Evolutionary conservation across 2,888 invertebrate genomes (phyloP), one percentile per base, ranked within the genome.

Genomic region (Epinotia bilunana): DNA sequence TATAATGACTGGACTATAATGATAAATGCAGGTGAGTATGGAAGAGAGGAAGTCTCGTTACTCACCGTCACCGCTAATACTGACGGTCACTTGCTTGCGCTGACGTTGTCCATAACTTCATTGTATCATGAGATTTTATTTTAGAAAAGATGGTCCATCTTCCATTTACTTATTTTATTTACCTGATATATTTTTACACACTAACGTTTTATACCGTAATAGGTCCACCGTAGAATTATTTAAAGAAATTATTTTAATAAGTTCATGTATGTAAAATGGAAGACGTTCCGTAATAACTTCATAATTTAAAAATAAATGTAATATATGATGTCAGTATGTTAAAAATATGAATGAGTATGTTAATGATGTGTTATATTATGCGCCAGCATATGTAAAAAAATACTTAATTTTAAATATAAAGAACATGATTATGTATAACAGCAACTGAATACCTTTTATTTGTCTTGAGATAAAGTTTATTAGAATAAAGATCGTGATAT

Each of bases 401-500:
- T 63, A 28, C 70, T 18, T 69, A 60, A 58, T 60, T 53, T 20
- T 13, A 62, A 70, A 9, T 28, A 69, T 69, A 62, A 73, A 73
- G 23, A 12, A 55, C 23, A 16, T 43, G 39, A 18, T 49, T 70
- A 58, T 74, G 49, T 74, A 23, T 43, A 73, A 55, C 57, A 57
- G 28, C 46, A 74, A 74, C 70, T 3, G 58, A 70, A 62, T 73
- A 62, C 61, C 74, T 64, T 70, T 64, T 70, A 57, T 55, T 68
- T 43, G 63, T 60, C 53, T 74, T 71, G 61, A 43, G 53, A 67
- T 67, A 62, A 72, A 79, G 77, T 80, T 77, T 79, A 72, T 73
- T 81, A 79, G 77, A 75, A 77, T 77, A 83, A 84, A 83, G 84
- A 86, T 86, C 84, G 91, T 91, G 91, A 91, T 91, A 91, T 86